phyloP scores from a whole-genome alignment of 2,113 vertebrate species.

The Thamnophis sirtalis region DNA sequence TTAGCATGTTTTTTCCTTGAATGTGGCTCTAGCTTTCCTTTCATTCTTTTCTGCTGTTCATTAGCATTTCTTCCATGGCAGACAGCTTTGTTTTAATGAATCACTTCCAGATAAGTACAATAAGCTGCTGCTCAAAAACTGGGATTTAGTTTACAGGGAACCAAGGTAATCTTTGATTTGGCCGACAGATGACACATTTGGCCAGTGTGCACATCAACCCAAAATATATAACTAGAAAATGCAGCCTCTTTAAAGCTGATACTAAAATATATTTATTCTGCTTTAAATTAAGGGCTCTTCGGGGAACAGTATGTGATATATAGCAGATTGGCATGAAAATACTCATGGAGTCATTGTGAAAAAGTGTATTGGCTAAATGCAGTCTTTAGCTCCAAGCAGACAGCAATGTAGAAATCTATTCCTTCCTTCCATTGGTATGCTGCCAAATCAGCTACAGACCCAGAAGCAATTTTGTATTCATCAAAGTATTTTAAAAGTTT shows the following conservation, averaged over 20 bases:
- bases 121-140: neutral
- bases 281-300: neutral
- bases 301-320: conserved; percentile 1
- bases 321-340: conserved; percentile 17
- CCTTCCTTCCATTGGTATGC: neutral
- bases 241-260: neutral
- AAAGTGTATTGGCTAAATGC: conserved; percentile 50
- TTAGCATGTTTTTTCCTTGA: neutral
- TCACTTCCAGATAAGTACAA: neutral
- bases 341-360: conserved; percentile 46
- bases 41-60: neutral
- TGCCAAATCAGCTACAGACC: neutral
- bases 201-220: neutral
- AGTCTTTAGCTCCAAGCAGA: conserved; percentile 62
- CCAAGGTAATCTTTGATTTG: neutral
- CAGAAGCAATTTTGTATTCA: neutral
- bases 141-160: neutral
- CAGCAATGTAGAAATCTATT: conserved; percentile 54
- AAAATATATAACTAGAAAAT: conserved; percentile 1
- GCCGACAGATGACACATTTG: neutral
- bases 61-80: neutral
- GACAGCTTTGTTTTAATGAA: neutral
- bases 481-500: neutral
- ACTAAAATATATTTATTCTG: conserved; percentile 23
- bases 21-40: neutral